These are phyloP conservation scores for Buphagus erythrorhynchus DNA, from an alignment of 2,797 vertebrate genomes.

Conservation along the genomic window DNA sequence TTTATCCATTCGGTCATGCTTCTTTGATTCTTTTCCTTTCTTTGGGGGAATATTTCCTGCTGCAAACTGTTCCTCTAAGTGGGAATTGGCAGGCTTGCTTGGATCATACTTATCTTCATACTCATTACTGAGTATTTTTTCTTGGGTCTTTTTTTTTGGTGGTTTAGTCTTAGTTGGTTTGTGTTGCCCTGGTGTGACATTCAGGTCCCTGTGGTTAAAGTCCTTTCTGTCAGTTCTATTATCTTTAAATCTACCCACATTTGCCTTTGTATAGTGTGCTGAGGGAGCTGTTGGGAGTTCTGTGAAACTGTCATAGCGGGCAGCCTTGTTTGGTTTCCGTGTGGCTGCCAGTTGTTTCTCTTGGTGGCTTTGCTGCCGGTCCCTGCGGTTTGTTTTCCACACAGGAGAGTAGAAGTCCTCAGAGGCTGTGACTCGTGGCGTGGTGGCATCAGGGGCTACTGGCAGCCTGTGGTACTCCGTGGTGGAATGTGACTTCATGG, in stretches of 20 bases:
- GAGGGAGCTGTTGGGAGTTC: constrained; percentile 63
- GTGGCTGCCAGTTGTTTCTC: constrained; percentile 48
- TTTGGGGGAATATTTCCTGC: constrained; percentile 73
- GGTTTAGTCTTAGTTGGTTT: constrained; percentile 83
- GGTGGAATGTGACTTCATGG: constrained; percentile 74
- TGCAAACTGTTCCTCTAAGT: constrained; percentile 79
- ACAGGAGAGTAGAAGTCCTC: constrained; percentile 76
- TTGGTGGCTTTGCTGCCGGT: constrained; percentile 65
- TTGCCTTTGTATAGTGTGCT: constrained; percentile 69
- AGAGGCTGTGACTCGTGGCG: constrained; percentile 61
- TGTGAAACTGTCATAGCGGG: constrained; percentile 52
- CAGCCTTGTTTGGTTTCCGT: constrained; percentile 77
- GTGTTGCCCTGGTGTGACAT: constrained; percentile 74
- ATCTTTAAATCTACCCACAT: constrained; percentile 78
- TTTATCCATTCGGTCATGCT: constrained; percentile 81
- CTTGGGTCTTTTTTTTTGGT: constrained; percentile 82
- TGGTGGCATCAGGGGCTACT: constrained; percentile 1
- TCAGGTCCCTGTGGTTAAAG: constrained; percentile 75
- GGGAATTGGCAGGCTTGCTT: constrained; percentile 73
- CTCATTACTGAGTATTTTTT: constrained; percentile 86
- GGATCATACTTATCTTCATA: constrained; percentile 87
- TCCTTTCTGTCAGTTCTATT: constrained; percentile 87
- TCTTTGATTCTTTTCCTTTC: constrained; percentile 82
- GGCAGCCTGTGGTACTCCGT: constrained; percentile 63
- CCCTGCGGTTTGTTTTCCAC: constrained; percentile 78